Base-by-base conservation (phyloP, 2,888 invertebrate genomes). In the Drosophila anomelani region DNA sequence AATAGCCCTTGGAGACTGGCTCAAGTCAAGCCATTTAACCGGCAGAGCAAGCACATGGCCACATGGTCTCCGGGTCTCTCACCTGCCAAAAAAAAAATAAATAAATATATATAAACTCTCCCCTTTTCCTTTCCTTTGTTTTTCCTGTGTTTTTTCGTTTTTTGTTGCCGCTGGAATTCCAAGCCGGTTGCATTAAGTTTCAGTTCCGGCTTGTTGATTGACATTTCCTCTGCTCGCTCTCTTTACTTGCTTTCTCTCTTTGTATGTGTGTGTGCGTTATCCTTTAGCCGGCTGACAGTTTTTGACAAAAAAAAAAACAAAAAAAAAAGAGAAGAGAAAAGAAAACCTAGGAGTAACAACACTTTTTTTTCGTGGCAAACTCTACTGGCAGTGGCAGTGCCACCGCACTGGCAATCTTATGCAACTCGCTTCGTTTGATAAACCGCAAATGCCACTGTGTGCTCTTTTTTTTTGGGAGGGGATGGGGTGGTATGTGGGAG, bases 141-240 rank as follows among this genome's bases (percentile, higher is more conserved):
- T 3, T 34, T 34, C 10, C 10, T 34, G 39, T 49, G 64, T 51
- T 55, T 39, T 67, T 54, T 23, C 41, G 41, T 38, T 36, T 47
- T 46, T 62, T 63, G 20, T 41, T 54, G 49, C 49, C 12, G 68
- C 51, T 29, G 51, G 46, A 59, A 53, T 54, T 55, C 47, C 85
- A 75, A 85, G 85, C 81, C 82, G 88, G 88, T 84, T 87, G 76
- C 85, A 69, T 72, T 72, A 72, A 72, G 72, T 77, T 79, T 81
- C 85, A 85, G 85, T 87, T 82, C 81, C 88, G 82, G 88, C 82
- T 82, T 82, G 88, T 77, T 82, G 82, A 87, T 85, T 87, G 88
- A 85, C 88, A 85, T 82, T 85, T 87, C 88, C 82, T 68, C 36
- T 47, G 63, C 63, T 39, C 20, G 12, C 29, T 34, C 63, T 38